Evolutionary conservation across 2,888 invertebrate species (phyloP).

Genomic region (Neoaliturus tenellus): DNA sequence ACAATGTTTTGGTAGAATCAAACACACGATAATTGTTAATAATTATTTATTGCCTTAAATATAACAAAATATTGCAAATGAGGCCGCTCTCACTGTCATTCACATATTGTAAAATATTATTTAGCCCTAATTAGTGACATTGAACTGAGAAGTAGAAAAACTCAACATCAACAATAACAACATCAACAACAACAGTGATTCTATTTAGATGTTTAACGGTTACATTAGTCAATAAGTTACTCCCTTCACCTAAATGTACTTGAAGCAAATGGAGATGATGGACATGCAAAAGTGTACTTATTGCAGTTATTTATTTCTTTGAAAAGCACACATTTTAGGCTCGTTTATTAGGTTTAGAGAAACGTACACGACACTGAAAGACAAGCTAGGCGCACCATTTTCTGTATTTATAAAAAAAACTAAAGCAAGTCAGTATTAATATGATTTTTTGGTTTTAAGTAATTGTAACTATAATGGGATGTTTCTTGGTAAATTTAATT

Average conservation of each 20-base stretch:
- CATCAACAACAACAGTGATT: slow-evolving; percentile 50
- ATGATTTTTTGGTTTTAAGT: not conserved
- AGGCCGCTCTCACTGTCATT: slow-evolving; percentile 20
- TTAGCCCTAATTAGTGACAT: slow-evolving; percentile 39
- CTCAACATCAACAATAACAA: slow-evolving; percentile 57
- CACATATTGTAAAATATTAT: slow-evolving; percentile 43
- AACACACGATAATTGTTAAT: not conserved
- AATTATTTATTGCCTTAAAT: slow-evolving; percentile 55
- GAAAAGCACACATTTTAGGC: slow-evolving; percentile 35
- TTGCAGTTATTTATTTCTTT: slow-evolving; percentile 11
- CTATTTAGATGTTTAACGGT: slow-evolving; percentile 32
- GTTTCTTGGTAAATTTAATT: no score
- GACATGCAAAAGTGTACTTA: slow-evolving; percentile 34
- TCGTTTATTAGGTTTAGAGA: not conserved
- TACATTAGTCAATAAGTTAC: not conserved
- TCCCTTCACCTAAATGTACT: not conserved
- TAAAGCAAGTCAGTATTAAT: not conserved
- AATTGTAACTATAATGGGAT: no score
- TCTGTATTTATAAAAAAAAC: not conserved
- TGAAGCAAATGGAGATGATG: slow-evolving; percentile 3
- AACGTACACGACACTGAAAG: slow-evolving; percentile 24
- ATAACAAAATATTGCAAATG: slow-evolving; percentile 57
- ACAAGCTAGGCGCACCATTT: slow-evolving; percentile 26
- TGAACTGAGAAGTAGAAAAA: slow-evolving; percentile 50
- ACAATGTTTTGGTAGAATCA: no score